Base-by-base conservation (phyloP, 2,113 vertebrate species). In the Dromiciops gliroides region DNA sequence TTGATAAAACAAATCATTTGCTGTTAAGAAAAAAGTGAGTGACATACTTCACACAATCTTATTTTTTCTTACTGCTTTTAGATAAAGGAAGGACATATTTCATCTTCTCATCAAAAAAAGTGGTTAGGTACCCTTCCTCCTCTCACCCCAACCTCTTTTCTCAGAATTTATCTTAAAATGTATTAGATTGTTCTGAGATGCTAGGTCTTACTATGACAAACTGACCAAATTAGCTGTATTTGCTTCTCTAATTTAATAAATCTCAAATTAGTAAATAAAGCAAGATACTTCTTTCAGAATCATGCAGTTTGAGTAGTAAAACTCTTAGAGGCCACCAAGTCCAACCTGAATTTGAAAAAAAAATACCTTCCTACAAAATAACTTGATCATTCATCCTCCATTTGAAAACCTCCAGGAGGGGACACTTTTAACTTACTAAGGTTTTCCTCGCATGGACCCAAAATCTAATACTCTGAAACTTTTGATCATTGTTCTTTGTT, bases 1-100 rank as follows among this genome's bases (percentile, higher is more conserved):
- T 95, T 26, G 92, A 97, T 75, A 49, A 50, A 94, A 91, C 51
- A 95, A 93, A 5, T 31, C 89, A 89, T 47, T 52, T 37, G 89
- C 28, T 44, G 14, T 44, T 90, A 91, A 53, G 49, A 91, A 95
- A 89, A 56, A 92, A 94, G 91, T 56, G 89, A 92, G 60, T 90
- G 53, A 91, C 89, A 50, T 75, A 50, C 16, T 48, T 94, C 51
- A 91, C 26, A 50, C 53, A 56, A 25, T 11, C 26, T 28, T 26
- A 56, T 56, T 56, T 93, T 92, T 83, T 94, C 83, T 31, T 26
- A 92, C 83, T 60, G 12, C 31, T 28, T 89, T 96, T 48, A 95
- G 53, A 93, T 26, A 92, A 67, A 60, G 56, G 89, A 67, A 94
- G 90, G 50, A 31, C 89, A 92, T 50, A 8, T 50, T 95, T n/a